These are phyloP conservation scores for Agrilus planipennis DNA, from an alignment of 1,140 invertebrate genomes.

Conservation along the genomic window DNA sequence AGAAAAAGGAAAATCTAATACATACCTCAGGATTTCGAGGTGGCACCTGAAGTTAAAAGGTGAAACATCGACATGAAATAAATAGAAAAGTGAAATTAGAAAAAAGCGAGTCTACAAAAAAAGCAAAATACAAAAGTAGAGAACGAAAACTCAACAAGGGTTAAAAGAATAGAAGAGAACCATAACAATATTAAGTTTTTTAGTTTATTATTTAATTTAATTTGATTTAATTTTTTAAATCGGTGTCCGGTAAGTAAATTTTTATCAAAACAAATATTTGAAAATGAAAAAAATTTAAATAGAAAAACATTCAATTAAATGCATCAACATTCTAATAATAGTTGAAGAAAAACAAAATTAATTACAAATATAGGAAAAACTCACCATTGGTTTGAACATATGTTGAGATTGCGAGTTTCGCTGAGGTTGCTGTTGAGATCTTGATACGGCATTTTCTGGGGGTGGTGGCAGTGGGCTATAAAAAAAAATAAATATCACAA, in stretches of 20 bases:
- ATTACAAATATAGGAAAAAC: conserved; percentile 4
- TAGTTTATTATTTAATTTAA: background rate
- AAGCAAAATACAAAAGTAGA: background rate
- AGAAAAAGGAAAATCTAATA: conserved; percentile 12
- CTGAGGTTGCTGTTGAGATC: conserved; percentile 38
- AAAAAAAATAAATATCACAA: no score
- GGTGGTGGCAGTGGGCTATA: conserved; percentile 35
- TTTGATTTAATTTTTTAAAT: no score
- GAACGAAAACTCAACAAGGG: background rate
- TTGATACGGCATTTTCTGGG: conserved; percentile 25
- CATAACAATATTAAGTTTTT: background rate
- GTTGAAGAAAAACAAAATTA: background rate
- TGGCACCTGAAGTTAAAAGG: conserved; percentile 48
- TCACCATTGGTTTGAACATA: conserved; percentile 73
- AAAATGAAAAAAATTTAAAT: no score
- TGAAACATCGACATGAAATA: conserved; percentile 34
- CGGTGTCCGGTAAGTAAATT: no score
- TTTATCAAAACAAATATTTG: no score
- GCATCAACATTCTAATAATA: no score
- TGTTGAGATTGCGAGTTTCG: conserved; percentile 63
- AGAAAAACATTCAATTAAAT: no score
- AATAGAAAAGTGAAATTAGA: conserved; percentile 32
- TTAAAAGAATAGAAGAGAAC: background rate
- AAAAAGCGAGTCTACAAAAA: conserved; percentile 1
- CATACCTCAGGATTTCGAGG: conserved; percentile 76